These are phyloP conservation scores for Athene noctua DNA, from an alignment of 2,113 vertebrate genomes.

Conservation along the genomic window DNA sequence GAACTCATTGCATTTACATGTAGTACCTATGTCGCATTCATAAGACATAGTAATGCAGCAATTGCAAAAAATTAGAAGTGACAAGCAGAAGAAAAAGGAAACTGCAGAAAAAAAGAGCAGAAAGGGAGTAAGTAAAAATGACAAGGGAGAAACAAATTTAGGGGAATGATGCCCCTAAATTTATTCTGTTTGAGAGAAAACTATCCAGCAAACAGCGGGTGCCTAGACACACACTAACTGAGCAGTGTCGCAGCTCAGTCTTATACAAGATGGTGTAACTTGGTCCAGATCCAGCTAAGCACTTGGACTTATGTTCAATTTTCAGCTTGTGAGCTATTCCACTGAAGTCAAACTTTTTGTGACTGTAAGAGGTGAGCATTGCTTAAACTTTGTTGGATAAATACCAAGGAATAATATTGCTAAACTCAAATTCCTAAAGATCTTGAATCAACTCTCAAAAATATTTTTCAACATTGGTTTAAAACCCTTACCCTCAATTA, in stretches of 20 bases:
- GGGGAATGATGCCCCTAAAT: neutral
- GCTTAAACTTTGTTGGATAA: neutral
- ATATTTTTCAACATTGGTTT: neutral
- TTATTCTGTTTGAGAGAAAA: neutral
- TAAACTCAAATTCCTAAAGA: neutral
- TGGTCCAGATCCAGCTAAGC: neutral
- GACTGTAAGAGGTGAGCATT: neutral
- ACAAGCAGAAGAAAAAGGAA: neutral
- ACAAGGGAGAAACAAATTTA: neutral
- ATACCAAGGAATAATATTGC: neutral
- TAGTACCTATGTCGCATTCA: neutral
- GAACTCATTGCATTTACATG: rapidly evolving
- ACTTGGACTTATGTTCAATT: neutral
- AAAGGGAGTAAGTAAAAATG: neutral
- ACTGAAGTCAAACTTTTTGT: neutral
- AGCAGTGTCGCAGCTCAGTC: neutral
- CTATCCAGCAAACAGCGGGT: neutral
- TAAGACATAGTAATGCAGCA: neutral
- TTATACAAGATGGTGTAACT: neutral
- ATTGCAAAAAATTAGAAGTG: neutral
- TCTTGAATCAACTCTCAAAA: neutral
- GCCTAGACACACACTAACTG: neutral
- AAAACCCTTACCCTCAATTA: neutral
- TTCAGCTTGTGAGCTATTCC: neutral
- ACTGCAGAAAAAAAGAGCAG: neutral